Evolutionary conservation across 2,888 invertebrate genomes (phyloP).

Genomic region (Helicoverpa assulta): DNA sequence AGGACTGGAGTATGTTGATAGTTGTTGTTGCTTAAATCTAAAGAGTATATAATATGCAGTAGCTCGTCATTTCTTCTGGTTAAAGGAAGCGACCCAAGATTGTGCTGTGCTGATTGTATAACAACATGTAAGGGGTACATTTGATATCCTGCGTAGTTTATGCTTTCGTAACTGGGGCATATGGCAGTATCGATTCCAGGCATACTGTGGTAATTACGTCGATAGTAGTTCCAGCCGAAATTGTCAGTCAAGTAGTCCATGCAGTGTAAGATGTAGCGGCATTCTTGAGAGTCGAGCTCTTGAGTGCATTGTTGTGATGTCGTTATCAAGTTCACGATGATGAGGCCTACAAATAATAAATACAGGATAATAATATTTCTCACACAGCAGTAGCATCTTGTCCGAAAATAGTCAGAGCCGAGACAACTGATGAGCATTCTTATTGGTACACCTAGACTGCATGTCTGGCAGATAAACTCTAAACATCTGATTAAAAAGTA

Average conservation of each 20-base stretch:
- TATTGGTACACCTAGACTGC: too few species aligned
- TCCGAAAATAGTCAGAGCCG: too few species aligned
- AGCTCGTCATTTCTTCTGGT: constrained; percentile 1
- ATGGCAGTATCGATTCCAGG: not conserved
- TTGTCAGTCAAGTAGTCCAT: not conserved
- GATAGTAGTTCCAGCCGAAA: constrained; percentile 21
- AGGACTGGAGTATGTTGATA: constrained; percentile 63
- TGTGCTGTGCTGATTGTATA: not conserved
- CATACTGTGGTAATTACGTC: not conserved
- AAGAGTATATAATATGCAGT: constrained; percentile 35
- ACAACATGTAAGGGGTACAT: constrained; percentile 31
- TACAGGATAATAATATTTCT: too few species aligned
- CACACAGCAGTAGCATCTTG: too few species aligned
- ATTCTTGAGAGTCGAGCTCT: not conserved
- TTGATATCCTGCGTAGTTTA: constrained; percentile 25
- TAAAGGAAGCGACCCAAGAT: not conserved
- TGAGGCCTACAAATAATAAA: constrained; percentile 38
- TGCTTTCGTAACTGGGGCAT: constrained; percentile 18
- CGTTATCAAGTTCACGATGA: constrained; percentile 9
- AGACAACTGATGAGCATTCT: too few species aligned
- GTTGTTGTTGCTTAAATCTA: constrained; percentile 70
- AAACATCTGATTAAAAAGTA: too few species aligned
- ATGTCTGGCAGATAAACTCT: too few species aligned
- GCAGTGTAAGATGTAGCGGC: constrained; percentile 40
- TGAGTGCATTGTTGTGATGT: constrained; percentile 27